Base-by-base conservation (phyloP, 2,888 invertebrate species). In the Rhingia campestris region DNA sequence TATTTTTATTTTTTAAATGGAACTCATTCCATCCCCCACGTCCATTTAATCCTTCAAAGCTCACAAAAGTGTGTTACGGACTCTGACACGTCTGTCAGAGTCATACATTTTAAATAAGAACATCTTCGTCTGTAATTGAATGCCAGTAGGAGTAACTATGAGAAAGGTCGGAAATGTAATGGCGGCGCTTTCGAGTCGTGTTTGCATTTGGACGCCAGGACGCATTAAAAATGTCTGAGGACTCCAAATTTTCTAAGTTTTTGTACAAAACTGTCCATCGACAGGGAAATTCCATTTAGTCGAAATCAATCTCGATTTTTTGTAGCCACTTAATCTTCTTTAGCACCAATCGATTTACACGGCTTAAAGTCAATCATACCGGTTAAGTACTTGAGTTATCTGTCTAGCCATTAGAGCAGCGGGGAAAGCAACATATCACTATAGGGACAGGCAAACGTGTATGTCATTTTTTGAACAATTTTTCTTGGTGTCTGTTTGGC, bases 31-130 rank as follows among this genome's bases (percentile, higher is more conserved):
- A 51, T 32, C 37, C 51, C 37, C 64, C 30, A 10, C 14, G 32
- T 53, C 32, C 45, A 54, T 72, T 58, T 43, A 37, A 22, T 70
- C 41, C 30, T 53, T 54, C 30, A 22, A 59, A 70, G 22, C 33
- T 6, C 22, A 41, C 12, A 33, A 43, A 45, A 45, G 72, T 32
- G 10, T 49, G n/a, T 41, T 51, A 10, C 33, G 22, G 49, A 51
- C 51, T 35, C 22, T 45, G 63, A 22, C 35, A 56, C 58, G 43
- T 35, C 53, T 53, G 53, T 45, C 32, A 45, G 51, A 54, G 58
- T 69, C 30, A 69, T 69, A 69, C 37, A 69, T 69, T 69, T 69
- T 47, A 49, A 49, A 69, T 58, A 35, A 54, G 45, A 54, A 73
- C 53, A 45, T 63, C 35, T 14, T 51, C 9, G 49, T 22, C 49